Conservation (phyloP, 1,140 invertebrate species). For the Eumaeus atala region DNA sequence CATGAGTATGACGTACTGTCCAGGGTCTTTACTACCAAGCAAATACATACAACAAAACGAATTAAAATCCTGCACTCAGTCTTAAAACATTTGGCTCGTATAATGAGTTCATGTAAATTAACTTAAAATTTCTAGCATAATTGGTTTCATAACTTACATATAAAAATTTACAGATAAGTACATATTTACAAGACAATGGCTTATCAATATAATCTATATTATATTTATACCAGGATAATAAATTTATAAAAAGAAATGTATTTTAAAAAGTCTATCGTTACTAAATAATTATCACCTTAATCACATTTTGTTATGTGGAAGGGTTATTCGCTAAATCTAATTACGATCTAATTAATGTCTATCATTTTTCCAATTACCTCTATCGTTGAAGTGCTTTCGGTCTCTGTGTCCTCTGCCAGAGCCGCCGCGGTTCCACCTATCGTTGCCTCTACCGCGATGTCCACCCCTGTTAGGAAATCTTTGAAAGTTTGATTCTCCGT, state of each 20-base stretch:
- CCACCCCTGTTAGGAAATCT: constrained; percentile 63
- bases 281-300: constrained; percentile 58
- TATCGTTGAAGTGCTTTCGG: constrained; percentile 63
- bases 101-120: constrained; percentile 57
- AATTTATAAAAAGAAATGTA: constrained; percentile 40
- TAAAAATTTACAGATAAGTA: constrained; percentile 31
- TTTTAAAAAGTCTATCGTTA: constrained; percentile 44
- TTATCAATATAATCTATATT: constrained; percentile 16
- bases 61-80: constrained; percentile 61
- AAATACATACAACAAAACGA: constrained; percentile 34
- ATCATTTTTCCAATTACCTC: constrained; percentile 68
- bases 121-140: constrained; percentile 38
- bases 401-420: constrained; percentile 68
- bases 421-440: constrained; percentile 63
- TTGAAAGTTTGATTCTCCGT: constrained; percentile 61
- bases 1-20: background rate
- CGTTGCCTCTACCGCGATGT: constrained; percentile 62
- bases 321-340: constrained; percentile 48
- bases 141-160: constrained; percentile 33
- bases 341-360: constrained; percentile 51
- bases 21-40: background rate
- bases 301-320: constrained; percentile 59
- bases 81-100: constrained; percentile 70
- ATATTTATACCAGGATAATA: constrained; percentile 10
- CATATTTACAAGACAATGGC: constrained; percentile 25